phyloP scores from a whole-genome alignment of 2,888 invertebrate species.

The Agelastica alni region DNA sequence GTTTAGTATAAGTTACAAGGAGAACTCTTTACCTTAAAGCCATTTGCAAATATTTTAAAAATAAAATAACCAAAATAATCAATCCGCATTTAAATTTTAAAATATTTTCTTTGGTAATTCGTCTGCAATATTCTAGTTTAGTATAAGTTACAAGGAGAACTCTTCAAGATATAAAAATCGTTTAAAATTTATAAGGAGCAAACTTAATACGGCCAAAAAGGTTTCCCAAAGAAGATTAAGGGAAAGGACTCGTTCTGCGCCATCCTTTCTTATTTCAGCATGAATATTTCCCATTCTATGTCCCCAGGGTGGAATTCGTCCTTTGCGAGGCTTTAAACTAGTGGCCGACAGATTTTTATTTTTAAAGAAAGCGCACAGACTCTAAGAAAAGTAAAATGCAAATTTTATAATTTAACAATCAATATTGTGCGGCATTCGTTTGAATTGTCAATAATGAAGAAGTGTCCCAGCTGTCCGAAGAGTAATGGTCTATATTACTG shows the following conservation, averaged over 20 bases:
- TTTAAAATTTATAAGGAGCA: conserved; percentile 27
- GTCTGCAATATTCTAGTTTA: background rate
- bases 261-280: conserved; percentile 48
- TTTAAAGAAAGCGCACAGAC: too few relatives aligned
- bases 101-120: background rate
- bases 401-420: too few relatives aligned
- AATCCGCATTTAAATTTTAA: background rate
- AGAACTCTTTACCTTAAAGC: too few relatives aligned
- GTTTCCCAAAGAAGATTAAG: conserved; percentile 47
- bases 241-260: conserved; percentile 38
- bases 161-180: conserved; percentile 8
- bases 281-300: conserved; percentile 42
- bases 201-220: conserved; percentile 30
- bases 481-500: too few relatives aligned
- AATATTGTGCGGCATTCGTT: too few relatives aligned
- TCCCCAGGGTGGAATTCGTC: background rate
- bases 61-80: too few relatives aligned
- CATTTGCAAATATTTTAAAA: too few relatives aligned
- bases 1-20: background rate
- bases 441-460: too few relatives aligned
- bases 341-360: too few relatives aligned
- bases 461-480: too few relatives aligned
- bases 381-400: too few relatives aligned
- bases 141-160: background rate
- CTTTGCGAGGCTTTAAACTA: too few relatives aligned